Evolutionary conservation across 2,797 vertebrate species (phyloP).

Genomic region (Dallia pectoralis): DNA sequence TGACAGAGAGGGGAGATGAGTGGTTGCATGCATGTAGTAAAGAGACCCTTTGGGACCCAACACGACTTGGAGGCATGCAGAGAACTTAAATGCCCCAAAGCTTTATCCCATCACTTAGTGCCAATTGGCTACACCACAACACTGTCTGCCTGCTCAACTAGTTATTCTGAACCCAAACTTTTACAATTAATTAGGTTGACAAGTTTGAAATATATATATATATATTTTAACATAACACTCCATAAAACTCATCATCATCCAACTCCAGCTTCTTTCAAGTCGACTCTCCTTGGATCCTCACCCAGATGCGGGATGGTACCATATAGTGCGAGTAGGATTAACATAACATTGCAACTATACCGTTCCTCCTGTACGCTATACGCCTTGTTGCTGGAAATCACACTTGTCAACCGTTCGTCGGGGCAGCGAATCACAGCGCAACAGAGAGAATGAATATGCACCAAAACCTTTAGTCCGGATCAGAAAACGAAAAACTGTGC

Average conservation of each 20-base stretch:
- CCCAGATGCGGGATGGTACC: background rate
- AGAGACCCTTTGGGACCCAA: conserved; percentile 10
- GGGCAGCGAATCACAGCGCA: background rate
- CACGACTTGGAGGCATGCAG: conserved; percentile 13
- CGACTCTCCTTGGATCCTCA: background rate
- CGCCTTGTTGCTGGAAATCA: conserved; percentile 42
- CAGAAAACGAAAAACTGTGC: background rate
- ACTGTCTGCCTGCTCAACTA: conserved; percentile 8
- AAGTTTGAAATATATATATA: too few species aligned
- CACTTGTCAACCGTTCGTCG: conserved; percentile 31
- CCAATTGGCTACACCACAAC: background rate
- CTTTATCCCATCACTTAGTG: conserved; percentile 22
- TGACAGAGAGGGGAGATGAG: conserved; percentile 4
- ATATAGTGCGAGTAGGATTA: background rate
- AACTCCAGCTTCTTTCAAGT: conserved; percentile 1
- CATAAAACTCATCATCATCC: background rate
- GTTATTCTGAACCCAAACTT: background rate
- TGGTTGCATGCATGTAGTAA: conserved; percentile 3
- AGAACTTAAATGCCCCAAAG: conserved; percentile 4
- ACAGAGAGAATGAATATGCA: background rate
- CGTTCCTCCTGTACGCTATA: conserved; percentile 32
- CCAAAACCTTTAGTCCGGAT: background rate
- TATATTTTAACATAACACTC: too few species aligned
- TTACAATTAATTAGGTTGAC: background rate
- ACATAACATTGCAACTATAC: background rate